phyloP scores from a whole-genome alignment of 2,797 vertebrate genomes.

The Hydrocynus forskahlii region DNA sequence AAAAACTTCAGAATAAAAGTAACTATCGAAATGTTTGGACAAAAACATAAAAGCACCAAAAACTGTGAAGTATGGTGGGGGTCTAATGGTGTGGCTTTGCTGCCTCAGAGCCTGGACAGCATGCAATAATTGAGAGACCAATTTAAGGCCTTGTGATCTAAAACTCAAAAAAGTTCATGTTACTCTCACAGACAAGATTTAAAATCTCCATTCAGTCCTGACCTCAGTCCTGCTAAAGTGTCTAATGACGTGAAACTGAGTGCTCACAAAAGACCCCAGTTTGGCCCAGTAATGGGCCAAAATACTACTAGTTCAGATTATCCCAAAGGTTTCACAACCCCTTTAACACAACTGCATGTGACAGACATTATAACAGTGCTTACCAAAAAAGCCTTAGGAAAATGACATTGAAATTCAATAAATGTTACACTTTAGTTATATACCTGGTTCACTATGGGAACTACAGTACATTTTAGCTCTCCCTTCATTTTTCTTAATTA shows the following conservation, averaged over 20 bases:
- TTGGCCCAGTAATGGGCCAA: not conserved
- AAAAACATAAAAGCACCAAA: not conserved
- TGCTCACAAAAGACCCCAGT: not conserved
- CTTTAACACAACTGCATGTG: not conserved
- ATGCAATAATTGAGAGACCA: not conserved
- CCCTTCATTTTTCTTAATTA: too few relatives aligned
- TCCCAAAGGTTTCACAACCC: not conserved
- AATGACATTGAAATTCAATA: not conserved
- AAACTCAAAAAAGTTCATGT: not conserved
- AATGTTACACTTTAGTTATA: not conserved
- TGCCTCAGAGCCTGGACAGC: not conserved
- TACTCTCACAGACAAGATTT: not conserved
- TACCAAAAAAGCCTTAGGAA: slow-evolving; percentile 11
- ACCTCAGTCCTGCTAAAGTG: not conserved
- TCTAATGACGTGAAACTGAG: not conserved
- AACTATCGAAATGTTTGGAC: too few relatives aligned
- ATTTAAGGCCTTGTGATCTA: not conserved
- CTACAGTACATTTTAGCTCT: too few relatives aligned
- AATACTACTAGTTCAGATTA: not conserved
- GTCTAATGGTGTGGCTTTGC: not conserved
- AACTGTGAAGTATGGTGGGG: not conserved
- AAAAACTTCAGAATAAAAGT: too few relatives aligned
- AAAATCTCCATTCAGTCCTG: not conserved
- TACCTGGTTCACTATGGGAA: too few relatives aligned
- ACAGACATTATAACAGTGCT: not conserved